Percentiles rank a stretch among this genome's conserved stretches.
phyloP scores from a whole-genome alignment of 1,140 invertebrate species.

The Papilio helenus region DNA sequence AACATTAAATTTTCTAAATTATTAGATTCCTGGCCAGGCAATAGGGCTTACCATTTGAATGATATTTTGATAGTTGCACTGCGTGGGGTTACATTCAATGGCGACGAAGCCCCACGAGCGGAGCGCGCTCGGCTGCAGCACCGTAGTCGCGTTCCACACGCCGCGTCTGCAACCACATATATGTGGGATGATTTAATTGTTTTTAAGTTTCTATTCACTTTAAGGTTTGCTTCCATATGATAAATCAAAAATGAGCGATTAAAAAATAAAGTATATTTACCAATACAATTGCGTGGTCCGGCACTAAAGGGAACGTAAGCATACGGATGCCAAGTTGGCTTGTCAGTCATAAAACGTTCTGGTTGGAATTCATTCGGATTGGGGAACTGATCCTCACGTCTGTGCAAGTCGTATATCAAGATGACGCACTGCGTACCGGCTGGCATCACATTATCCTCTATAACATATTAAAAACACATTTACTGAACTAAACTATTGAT shows the following conservation, averaged over 20 bases:
- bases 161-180: slow-evolving; percentile 63
- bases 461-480: no score
- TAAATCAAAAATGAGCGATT: no score
- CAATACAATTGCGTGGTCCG: slow-evolving; percentile 86
- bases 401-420: slow-evolving; percentile 83
- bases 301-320: slow-evolving; percentile 88
- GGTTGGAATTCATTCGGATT: slow-evolving; percentile 85
- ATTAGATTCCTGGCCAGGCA: no score
- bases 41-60: slow-evolving; percentile 55
- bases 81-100: slow-evolving; percentile 51
- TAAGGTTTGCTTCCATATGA: no score
- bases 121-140: slow-evolving; percentile 57
- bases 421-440: slow-evolving; percentile 84
- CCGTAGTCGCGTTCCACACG: slow-evolving; percentile 56
- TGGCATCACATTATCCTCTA: slow-evolving; percentile 81
- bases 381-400: slow-evolving; percentile 81
- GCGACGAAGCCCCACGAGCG: slow-evolving; percentile 63
- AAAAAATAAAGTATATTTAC: slow-evolving; percentile 58
- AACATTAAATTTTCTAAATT: no score
- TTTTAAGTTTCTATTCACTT: no score
- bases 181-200: no score
- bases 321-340: slow-evolving; percentile 80
- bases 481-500: no score
- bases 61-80: slow-evolving; percentile 47
- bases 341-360: slow-evolving; percentile 83